Base-by-base conservation (phyloP, 2,888 invertebrate species). In the Drosophila stalkeri region DNA sequence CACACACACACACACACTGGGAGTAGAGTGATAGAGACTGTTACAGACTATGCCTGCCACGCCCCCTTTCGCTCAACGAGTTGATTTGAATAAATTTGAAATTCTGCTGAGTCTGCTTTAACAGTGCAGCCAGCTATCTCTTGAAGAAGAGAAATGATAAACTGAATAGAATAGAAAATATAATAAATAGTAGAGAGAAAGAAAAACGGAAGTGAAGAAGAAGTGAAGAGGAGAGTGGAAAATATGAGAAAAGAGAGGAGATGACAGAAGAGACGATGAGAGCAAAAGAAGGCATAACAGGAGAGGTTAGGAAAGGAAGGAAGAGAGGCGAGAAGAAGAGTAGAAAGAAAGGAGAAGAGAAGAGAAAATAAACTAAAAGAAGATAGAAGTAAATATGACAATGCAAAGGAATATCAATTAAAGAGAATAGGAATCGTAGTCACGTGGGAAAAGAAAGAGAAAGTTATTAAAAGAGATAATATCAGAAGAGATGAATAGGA, bases 61-160 rank as follows among this genome's bases (percentile, higher is more conserved):
- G 78, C 79, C 78, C 65, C 65, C 51, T 51, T 64, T 56, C 52
- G 66, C 64, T 67, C 78, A 77, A 85, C 79, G 89, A 81, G 87
- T 86, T 89, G 86, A 82, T 90, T 88, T 86, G 84, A 86, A 86
- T 90, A 86, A 84, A 88, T 89, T 84, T 89, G 84, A 78, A 83
- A 86, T 89, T 89, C 79, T 77, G 88, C 86, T 84, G 90, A 90
- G 80, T 89, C 86, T 82, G 89, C 79, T 80, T 64, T 71, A 69
- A 73, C 76, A 80, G 83, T 39, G 61, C 63, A 41, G 51, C 41
- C 69, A 63, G 12, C 16, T 20, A 4, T 33, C 35, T 18, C 14
- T 35, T 2, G 51, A 14, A 33, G 51, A 33, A 33, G 14, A 51
- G 1, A 3, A 18, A 33, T 6, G 12, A 14, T 1, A 7, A 4